A percentile compares a stretch with the other conserved stretches of the same genome.
phyloP scores from a whole-genome alignment of 2,888 invertebrate species.

The Troilus luridus region DNA sequence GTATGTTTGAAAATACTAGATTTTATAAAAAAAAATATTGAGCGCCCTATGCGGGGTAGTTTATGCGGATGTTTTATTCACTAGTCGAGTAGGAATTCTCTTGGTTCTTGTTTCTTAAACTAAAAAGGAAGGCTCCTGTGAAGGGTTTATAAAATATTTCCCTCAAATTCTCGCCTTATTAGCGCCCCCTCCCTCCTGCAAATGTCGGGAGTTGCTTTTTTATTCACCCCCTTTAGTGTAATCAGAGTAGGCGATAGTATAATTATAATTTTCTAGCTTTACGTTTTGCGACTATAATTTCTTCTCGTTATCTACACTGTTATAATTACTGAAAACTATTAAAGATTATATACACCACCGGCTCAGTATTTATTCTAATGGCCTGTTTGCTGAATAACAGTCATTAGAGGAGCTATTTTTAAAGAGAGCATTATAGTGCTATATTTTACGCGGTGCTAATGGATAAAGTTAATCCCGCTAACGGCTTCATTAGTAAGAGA shows the following conservation, averaged over 20 bases:
- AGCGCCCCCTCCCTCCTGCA: background rate
- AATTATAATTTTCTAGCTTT: background rate
- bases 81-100: no score
- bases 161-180: no score
- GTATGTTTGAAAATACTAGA: no score
- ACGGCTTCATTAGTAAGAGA: slow-evolving; percentile 15
- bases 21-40: no score
- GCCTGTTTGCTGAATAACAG: background rate
- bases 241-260: background rate
- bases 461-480: background rate
- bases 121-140: no score
- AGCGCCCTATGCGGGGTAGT: no score
- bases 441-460: background rate
- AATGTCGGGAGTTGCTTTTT: background rate
- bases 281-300: background rate
- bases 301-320: background rate
- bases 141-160: no score
- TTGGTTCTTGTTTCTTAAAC: no score
- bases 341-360: background rate
- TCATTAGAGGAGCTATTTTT: background rate
- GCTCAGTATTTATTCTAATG: background rate
- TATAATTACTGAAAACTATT: background rate
- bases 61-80: no score
- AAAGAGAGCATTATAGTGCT: background rate
- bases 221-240: background rate